Conservation (phyloP, 2,888 invertebrate species). For the Apamea epomidion region DNA sequence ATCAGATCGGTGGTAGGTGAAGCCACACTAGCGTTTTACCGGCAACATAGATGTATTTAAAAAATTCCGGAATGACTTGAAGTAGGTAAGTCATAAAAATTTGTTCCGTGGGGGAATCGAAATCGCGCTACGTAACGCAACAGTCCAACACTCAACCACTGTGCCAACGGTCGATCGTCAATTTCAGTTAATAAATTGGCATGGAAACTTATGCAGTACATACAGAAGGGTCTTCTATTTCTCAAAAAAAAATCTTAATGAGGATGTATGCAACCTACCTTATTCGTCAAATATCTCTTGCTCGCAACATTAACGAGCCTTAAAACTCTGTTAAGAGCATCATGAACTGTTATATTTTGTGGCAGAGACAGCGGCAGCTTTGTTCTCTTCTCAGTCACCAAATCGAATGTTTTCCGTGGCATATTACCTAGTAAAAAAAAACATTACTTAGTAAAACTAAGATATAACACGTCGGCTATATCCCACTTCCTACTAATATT, state of each 20-base stretch:
- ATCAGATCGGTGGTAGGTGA: background rate
- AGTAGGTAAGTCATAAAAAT: background rate
- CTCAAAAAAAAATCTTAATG: background rate
- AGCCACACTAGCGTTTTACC: background rate
- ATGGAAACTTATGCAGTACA: background rate
- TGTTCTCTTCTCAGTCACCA: constrained; percentile 87
- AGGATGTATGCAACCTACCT: constrained; percentile 88
- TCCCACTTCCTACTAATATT: background rate
- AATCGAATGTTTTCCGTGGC: constrained; percentile 91
- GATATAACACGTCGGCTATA: background rate
- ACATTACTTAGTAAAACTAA: background rate
- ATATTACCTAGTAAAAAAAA: constrained; percentile 83
- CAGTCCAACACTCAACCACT: background rate
- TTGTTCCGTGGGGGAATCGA: background rate
- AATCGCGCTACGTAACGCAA: background rate
- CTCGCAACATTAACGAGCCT: constrained; percentile 97
- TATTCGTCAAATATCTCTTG: constrained; percentile 98
- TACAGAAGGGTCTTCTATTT: no score
- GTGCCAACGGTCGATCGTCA: background rate
- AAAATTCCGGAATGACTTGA: background rate
- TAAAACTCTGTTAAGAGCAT: constrained; percentile 94
- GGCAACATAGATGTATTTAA: background rate
- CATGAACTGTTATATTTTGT: constrained; percentile 90
- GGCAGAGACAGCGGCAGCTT: constrained; percentile 91
- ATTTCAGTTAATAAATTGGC: background rate